Conservation (phyloP, 1,140 invertebrate species). For the Euwallacea similis region DNA sequence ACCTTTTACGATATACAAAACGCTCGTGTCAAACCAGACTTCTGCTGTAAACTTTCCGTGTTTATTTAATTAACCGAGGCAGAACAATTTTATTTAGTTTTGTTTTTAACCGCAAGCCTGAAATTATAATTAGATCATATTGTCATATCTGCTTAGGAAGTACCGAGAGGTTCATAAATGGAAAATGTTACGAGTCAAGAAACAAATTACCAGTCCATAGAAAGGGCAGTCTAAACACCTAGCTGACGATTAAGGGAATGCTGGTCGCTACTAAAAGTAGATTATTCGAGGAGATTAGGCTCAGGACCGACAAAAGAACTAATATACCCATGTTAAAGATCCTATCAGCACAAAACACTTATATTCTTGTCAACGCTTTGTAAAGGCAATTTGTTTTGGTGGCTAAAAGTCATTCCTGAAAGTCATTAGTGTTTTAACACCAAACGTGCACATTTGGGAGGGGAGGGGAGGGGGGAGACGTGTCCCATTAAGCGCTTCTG, state of each 20-base stretch:
- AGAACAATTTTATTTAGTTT: slow-evolving; percentile 4
- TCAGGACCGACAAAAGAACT: slow-evolving; percentile 35
- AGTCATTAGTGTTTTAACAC: slow-evolving; percentile 24
- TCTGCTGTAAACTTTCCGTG: slow-evolving; percentile 13
- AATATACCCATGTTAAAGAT: slow-evolving; percentile 39
- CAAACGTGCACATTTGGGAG: neutral
- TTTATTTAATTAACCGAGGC: slow-evolving; percentile 15
- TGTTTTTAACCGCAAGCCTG: neutral
- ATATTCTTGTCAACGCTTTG: slow-evolving; percentile 36
- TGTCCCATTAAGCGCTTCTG: no score
- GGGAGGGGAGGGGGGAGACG: no score
- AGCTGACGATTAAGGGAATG: slow-evolving; percentile 20
- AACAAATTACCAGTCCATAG: neutral
- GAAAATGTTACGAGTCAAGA: no score
- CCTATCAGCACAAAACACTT: slow-evolving; percentile 32
- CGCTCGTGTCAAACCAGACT: slow-evolving; percentile 22
- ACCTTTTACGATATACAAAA: slow-evolving; percentile 18
- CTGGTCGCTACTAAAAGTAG: slow-evolving; percentile 34
- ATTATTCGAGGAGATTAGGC: slow-evolving; percentile 31
- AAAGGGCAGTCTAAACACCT: slow-evolving; percentile 18
- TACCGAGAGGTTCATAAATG: no score
- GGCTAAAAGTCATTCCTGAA: slow-evolving; percentile 16
- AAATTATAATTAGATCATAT: no score
- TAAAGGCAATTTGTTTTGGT: slow-evolving; percentile 32
- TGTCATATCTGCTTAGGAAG: no score